These are phyloP conservation scores for Sturmia bella DNA, from an alignment of 2,888 invertebrate species.

Conservation along the genomic window DNA sequence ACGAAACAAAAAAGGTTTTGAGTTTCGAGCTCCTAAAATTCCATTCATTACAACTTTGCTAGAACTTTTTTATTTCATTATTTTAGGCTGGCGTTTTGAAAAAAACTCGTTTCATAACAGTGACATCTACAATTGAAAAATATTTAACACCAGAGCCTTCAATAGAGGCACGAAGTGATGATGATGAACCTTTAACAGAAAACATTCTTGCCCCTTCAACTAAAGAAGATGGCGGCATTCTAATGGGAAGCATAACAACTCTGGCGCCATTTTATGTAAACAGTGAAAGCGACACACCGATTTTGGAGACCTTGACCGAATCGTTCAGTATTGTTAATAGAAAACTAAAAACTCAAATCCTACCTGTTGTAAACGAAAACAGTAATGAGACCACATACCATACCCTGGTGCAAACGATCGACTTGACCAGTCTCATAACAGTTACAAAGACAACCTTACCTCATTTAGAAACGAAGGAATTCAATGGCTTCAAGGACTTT, in stretches of 20 bases:
- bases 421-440: constrained; percentile 92
- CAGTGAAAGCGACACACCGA: constrained; percentile 89
- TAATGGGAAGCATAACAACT: constrained; percentile 91
- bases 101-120: constrained; percentile 93
- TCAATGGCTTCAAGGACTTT: constrained; percentile 93
- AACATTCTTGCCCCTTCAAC: constrained; percentile 91
- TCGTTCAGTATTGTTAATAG: constrained; percentile 95
- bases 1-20: too few relatives aligned
- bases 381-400: constrained; percentile 87
- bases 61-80: not conserved
- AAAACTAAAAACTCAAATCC: constrained; percentile 92
- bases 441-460: constrained; percentile 95
- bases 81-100: constrained; percentile 91
- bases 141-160: constrained; percentile 85
- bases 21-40: too few relatives aligned
- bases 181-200: constrained; percentile 92
- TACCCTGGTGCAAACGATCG: constrained; percentile 94
- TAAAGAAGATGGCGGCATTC: constrained; percentile 81
- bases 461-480: constrained; percentile 90
- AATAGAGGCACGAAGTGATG: constrained; percentile 84
- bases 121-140: constrained; percentile 93
- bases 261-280: constrained; percentile 90
- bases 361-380: constrained; percentile 90
- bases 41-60: too few relatives aligned
- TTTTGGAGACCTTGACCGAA: constrained; percentile 93